Evolutionary conservation across 2,888 invertebrate genomes (phyloP).

Genomic region (Galerucella pusilla): DNA sequence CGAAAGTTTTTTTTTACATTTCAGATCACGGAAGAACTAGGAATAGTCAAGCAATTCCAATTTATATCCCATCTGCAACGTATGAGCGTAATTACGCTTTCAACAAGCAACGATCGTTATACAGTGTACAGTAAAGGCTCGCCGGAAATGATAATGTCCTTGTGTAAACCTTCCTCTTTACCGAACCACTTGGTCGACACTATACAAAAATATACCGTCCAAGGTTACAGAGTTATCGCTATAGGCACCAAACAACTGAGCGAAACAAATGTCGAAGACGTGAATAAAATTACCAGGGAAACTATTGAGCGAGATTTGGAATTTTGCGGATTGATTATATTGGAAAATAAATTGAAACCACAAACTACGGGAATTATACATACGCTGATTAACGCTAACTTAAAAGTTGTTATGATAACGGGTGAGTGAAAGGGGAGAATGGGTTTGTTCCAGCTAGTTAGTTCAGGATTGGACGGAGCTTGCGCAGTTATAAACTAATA

Average conservation of each 20-base stretch:
- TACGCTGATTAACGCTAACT: constrained; percentile 82
- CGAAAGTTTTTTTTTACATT: not conserved
- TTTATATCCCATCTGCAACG: constrained; percentile 87
- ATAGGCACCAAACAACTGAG: constrained; percentile 77
- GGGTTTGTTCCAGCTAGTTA: too few species aligned
- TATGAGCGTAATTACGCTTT: constrained; percentile 85
- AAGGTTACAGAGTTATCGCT: constrained; percentile 91
- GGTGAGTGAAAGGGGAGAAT: constrained; percentile 66
- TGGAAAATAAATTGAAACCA: constrained; percentile 94
- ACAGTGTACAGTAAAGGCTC: constrained; percentile 92
- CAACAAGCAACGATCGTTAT: constrained; percentile 76
- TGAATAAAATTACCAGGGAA: constrained; percentile 78
- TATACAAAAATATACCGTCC: constrained; percentile 85
- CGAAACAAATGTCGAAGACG: constrained; percentile 73
- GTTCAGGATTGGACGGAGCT: too few species aligned
- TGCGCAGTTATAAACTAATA: too few species aligned
- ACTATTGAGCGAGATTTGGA: constrained; percentile 83
- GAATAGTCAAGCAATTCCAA: constrained; percentile 79
- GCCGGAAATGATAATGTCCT: constrained; percentile 87
- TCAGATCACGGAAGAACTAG: constrained; percentile 55
- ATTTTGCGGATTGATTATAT: constrained; percentile 88
- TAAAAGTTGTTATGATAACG: constrained; percentile 96
- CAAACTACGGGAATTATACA: constrained; percentile 85
- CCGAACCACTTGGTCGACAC: constrained; percentile 80
- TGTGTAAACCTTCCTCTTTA: constrained; percentile 79